A percentile compares a stretch with the other conserved stretches of the same genome.
Evolutionary conservation across 1,140 invertebrate species (phyloP).

Genomic region (Wasmannia auropunctata): DNA sequence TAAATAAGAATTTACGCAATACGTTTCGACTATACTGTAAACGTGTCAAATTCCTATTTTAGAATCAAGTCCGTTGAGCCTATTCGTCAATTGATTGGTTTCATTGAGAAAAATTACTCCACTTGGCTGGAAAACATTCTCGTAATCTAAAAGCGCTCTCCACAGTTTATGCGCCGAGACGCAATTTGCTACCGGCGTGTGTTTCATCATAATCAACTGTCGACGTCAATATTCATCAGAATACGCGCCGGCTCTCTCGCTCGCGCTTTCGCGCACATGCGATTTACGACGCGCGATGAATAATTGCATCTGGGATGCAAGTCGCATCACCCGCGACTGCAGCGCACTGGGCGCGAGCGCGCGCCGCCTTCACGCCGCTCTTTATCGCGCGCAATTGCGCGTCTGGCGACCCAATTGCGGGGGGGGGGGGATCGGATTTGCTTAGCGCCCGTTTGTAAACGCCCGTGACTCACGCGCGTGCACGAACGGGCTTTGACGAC

Average conservation of each 20-base stretch:
- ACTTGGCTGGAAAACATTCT: neutral
- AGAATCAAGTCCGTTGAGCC: neutral
- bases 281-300: slow-evolving; percentile 9
- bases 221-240: slow-evolving; percentile 33
- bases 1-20: neutral
- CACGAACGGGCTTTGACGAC: neutral
- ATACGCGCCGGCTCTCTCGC: neutral
- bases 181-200: slow-evolving; percentile 22
- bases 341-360: neutral
- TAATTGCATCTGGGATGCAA: slow-evolving; percentile 33
- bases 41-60: neutral
- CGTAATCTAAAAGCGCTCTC: neutral
- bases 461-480: slow-evolving; percentile 53
- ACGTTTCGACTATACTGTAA: neutral
- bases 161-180: neutral
- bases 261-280: neutral
- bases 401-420: slow-evolving; percentile 52
- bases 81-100: neutral
- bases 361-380: neutral
- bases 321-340: slow-evolving; percentile 5
- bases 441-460: slow-evolving; percentile 43
- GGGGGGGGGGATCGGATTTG: neutral
- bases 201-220: slow-evolving; percentile 11
- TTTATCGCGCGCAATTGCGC: slow-evolving; percentile 36
- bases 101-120: neutral